These are phyloP conservation scores for Siphonodentalium dalli DNA, from an alignment of 2,888 invertebrate genomes.

Conservation along the genomic window DNA sequence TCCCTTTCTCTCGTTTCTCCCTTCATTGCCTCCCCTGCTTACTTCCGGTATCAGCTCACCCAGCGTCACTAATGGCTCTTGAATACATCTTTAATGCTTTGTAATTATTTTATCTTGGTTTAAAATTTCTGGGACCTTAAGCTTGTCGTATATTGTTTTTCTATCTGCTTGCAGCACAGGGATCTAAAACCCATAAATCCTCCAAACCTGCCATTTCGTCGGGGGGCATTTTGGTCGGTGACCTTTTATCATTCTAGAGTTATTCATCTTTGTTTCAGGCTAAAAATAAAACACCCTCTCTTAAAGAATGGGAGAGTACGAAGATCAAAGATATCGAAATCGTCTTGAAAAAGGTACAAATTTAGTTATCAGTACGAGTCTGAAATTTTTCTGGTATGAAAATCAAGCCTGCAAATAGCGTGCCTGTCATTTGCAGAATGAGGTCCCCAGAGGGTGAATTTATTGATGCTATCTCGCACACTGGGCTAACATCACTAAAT, in stretches of 20 bases:
- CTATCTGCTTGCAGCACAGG: background rate
- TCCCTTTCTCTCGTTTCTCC: too few relatives aligned
- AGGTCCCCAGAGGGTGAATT: too few relatives aligned
- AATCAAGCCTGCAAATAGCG: too few relatives aligned
- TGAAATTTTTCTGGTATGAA: too few relatives aligned
- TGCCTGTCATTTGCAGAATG: too few relatives aligned
- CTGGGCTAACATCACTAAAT: too few relatives aligned
- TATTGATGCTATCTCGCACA: too few relatives aligned
- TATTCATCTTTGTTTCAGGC: constrained; percentile 38
- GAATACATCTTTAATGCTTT: background rate
- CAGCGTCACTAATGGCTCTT: too few relatives aligned
- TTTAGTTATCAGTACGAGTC: background rate
- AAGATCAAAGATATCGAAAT: constrained; percentile 52
- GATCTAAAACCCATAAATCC: background rate
- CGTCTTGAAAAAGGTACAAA: constrained; percentile 55
- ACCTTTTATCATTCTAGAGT: background rate
- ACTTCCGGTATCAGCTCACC: too few relatives aligned
- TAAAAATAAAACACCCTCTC: constrained; percentile 55
- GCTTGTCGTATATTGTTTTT: background rate
- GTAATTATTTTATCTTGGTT: background rate
- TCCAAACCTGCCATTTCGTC: background rate
- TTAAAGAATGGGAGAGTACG: constrained; percentile 56
- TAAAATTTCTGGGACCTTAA: constrained; percentile 1
- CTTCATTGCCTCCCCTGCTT: too few relatives aligned
- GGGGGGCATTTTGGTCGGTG: background rate